Evolutionary conservation across 2,797 vertebrate genomes (phyloP).

Genomic region (Champsocephalus gunnari): DNA sequence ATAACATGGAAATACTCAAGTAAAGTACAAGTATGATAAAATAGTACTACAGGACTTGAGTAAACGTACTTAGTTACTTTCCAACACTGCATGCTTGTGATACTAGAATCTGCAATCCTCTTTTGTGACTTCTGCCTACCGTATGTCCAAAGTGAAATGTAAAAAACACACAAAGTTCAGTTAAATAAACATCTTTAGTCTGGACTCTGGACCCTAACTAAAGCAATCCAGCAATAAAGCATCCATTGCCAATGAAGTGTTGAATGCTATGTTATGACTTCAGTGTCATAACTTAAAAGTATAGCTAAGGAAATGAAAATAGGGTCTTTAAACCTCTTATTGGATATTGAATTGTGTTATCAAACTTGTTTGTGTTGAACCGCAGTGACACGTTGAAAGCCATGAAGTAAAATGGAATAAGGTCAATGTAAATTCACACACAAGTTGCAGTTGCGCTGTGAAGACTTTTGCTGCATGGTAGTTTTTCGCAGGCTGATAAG

Average conservation of each 20-base stretch:
- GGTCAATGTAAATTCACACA: background rate
- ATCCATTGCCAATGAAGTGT: background rate
- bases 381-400: background rate
- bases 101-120: background rate
- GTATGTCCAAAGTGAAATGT: background rate
- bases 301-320: background rate
- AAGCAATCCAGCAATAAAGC: background rate
- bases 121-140: background rate
- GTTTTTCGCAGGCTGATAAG: conserved; percentile 11
- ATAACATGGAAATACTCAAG: too few relatives aligned
- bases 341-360: conserved; percentile 1
- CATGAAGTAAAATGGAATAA: background rate
- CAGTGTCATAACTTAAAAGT: background rate
- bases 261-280: background rate
- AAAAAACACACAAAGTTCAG: background rate
- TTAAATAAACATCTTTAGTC: conserved; percentile 1
- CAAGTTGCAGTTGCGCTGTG: background rate
- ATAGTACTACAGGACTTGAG: too few relatives aligned
- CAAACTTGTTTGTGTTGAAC: background rate
- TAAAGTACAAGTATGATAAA: too few relatives aligned
- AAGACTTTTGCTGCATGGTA: conserved; percentile 7
- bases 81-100: background rate
- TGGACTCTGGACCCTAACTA: background rate
- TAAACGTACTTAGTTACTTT: too few relatives aligned
- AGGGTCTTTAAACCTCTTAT: background rate